Base-by-base conservation (phyloP, 2,888 invertebrate species). In the Sminthurides aquaticus region DNA sequence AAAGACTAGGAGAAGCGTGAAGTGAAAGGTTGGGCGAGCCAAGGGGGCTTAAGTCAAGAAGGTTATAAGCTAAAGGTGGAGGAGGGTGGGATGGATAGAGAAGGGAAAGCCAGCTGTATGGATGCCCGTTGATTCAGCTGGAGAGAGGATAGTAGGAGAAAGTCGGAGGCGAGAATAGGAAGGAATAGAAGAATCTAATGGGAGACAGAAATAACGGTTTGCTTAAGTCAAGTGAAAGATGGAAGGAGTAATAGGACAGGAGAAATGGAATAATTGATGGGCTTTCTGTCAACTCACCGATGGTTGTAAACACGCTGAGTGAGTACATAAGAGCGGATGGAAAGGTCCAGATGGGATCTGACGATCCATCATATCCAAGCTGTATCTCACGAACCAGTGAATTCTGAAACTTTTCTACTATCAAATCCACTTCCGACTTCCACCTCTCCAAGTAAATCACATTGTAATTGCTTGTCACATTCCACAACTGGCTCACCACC, bases 241-340 rank as follows among this genome's bases (percentile, higher is more conserved):
- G 56, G 60, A 29, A 49, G 60, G 43, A n/a, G 60, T 57, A 64
- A 59, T 49, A 28, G 60, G 69, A 63, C 63, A 62, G 52, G 62
- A 11, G 20, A 24, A 26, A 64, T 60, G 62, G 66, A 70, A 64
- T 67, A 66, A 69, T 69, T 70, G 66, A 70, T 68, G 61, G 63
- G 63, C 55, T 62, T 60, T 63, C 64, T 60, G 57, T 63, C 63
- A 49, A 49, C 66, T 61, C 67, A 72, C 77, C 77, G 59, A 77
- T 76, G 69, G 77, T 77, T 58, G 77, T 76, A 71, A 76, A 76
- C 57, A 77, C 76, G 65, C 75, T 75, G 54, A 76, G 73, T 28
- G 75, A 76, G 69, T 75, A 77, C 76, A 77, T 77, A 58, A 77
- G 75, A 15, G 77, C 75, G 25, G 75, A 71, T 11, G 77, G 76